Percentiles rank a stretch among this genome's conserved stretches.
Evolutionary conservation across 2,888 invertebrate genomes (phyloP).

Genomic region (Onchidella celtica): DNA sequence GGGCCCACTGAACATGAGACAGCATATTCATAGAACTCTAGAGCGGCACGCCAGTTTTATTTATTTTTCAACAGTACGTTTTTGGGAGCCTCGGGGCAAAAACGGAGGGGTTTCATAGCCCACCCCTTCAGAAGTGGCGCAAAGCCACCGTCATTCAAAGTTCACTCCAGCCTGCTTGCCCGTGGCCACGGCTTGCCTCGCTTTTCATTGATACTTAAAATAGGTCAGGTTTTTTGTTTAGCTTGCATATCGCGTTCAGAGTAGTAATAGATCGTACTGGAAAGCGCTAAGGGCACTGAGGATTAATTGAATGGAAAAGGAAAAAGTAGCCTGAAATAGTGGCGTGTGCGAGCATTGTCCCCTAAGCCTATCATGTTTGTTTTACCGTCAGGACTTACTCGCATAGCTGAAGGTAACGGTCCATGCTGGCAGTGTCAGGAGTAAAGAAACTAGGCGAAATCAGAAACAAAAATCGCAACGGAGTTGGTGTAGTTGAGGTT

Average conservation of each 20-base stretch:
- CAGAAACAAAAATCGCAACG: too few relatives aligned
- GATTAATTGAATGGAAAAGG: too few relatives aligned
- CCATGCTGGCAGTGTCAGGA: too few relatives aligned
- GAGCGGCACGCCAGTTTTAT: background rate
- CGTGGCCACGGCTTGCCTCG: too few relatives aligned
- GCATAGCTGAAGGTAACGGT: too few relatives aligned
- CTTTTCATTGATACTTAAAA: background rate
- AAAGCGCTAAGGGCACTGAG: too few relatives aligned
- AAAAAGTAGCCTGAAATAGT: too few relatives aligned
- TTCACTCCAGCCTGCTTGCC: background rate
- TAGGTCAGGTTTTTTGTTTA: background rate
- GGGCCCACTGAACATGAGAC: background rate
- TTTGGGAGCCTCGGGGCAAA: background rate
- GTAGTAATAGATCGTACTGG: background rate
- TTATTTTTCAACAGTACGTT: background rate
- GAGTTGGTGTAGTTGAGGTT: too few relatives aligned
- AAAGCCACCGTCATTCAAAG: background rate
- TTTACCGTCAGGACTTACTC: too few relatives aligned
- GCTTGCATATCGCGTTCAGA: background rate
- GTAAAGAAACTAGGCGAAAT: too few relatives aligned
- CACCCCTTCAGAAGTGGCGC: background rate
- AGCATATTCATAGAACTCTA: background rate
- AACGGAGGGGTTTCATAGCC: background rate
- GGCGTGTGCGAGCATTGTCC: too few relatives aligned
- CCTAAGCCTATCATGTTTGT: too few relatives aligned